Percentiles rank a stretch among this genome's conserved stretches.
These are phyloP conservation scores for Sminthurides bifidus DNA, from an alignment of 1,140 invertebrate genomes.

Conservation along the genomic window DNA sequence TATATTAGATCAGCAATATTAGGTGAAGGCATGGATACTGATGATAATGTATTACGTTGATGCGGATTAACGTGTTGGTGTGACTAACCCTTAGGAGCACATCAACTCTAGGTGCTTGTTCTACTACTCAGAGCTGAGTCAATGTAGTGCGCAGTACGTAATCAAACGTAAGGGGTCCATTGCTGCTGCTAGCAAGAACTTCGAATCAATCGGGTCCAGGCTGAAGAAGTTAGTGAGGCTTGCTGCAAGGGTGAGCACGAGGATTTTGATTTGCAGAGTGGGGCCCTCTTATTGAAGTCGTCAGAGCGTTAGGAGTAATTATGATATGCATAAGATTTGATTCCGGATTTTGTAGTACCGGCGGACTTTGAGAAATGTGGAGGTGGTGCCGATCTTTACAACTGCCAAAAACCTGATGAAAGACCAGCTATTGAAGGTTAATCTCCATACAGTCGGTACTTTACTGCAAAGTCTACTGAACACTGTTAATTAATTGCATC, in stretches of 20 bases:
- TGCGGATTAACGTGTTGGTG: background rate
- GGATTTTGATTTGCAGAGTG: background rate
- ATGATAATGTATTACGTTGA: background rate
- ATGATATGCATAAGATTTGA: background rate
- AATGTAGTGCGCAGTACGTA: background rate
- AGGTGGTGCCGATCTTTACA: slow-evolving; percentile 12
- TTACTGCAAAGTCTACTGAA: background rate
- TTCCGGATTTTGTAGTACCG: slow-evolving; percentile 1
- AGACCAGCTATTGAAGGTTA: slow-evolving; percentile 17
- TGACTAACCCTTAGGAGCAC: slow-evolving; percentile 9
- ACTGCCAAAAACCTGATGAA: slow-evolving; percentile 15
- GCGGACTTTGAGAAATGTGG: slow-evolving; percentile 2
- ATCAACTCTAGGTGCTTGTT: slow-evolving; percentile 11
- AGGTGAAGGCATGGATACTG: too few species aligned
- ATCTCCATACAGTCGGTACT: background rate
- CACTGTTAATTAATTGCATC: too few species aligned
- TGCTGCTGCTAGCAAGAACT: slow-evolving; percentile 2
- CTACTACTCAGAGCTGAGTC: slow-evolving; percentile 15
- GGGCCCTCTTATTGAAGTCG: background rate
- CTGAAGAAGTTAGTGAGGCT: slow-evolving; percentile 3
- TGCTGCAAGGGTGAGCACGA: background rate
- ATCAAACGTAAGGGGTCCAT: slow-evolving; percentile 8
- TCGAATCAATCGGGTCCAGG: slow-evolving; percentile 14
- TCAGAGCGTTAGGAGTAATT: background rate
- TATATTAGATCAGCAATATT: too few species aligned